Percentiles rank a stretch among this genome's conserved stretches.
These are phyloP conservation scores for Aratinga solstitialis DNA, from an alignment of 2,797 vertebrate genomes.

Conservation along the genomic window DNA sequence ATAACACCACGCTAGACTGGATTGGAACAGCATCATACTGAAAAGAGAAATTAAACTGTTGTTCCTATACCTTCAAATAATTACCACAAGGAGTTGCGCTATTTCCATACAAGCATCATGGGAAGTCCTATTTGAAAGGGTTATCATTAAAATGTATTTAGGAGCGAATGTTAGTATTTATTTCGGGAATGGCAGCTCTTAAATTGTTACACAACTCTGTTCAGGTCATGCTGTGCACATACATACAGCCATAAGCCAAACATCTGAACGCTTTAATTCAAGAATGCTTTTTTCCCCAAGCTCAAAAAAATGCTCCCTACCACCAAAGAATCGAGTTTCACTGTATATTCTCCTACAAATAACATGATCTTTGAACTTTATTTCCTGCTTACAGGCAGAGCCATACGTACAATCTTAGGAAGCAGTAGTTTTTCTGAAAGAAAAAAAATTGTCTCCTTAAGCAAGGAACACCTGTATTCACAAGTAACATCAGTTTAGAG, in stretches of 20 bases:
- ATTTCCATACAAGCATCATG: neutral
- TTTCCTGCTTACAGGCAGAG: neutral
- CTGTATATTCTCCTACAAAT: neutral
- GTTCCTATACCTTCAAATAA: neutral
- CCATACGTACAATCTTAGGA: neutral
- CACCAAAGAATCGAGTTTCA: neutral
- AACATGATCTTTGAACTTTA: neutral
- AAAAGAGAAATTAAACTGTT: neutral
- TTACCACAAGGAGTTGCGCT: neutral
- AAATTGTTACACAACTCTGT: neutral
- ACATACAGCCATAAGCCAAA: neutral
- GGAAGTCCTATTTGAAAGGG: neutral
- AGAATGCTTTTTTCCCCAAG: neutral
- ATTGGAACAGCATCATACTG: constrained; percentile 98
- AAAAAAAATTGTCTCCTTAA: neutral
- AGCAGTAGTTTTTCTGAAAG: neutral
- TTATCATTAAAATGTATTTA: neutral
- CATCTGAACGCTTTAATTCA: neutral
- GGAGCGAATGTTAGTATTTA: neutral
- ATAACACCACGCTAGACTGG: constrained; percentile 95
- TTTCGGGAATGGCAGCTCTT: neutral
- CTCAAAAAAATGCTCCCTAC: neutral
- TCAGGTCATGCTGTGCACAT: neutral
- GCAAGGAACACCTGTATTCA: neutral
- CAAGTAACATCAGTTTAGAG: neutral